These are phyloP conservation scores for Periophthalmus modestus DNA, from an alignment of 2,113 vertebrate genomes.

Conservation along the genomic window DNA sequence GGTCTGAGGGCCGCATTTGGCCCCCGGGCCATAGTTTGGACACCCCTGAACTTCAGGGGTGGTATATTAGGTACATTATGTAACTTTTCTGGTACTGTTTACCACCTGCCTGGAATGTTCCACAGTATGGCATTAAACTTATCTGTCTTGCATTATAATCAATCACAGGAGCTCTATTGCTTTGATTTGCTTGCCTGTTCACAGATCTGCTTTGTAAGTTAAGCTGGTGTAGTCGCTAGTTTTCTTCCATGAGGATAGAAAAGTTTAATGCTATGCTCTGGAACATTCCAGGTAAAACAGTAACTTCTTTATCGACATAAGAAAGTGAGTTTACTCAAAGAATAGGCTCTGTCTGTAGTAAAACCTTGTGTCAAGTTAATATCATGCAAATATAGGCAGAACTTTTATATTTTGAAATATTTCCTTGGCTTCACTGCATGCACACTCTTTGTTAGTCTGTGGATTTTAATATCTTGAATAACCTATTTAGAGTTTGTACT, in stretches of 20 bases:
- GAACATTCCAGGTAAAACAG: neutral
- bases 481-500: constrained; percentile 14
- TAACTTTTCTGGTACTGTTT: no score
- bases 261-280: neutral
- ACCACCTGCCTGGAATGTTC: no score
- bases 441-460: neutral
- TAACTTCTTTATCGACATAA: no score
- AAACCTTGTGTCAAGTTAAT: neutral
- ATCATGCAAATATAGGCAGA: neutral
- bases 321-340: no score
- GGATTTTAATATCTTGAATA: neutral
- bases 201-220: neutral
- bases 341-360: no score
- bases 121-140: no score
- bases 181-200: neutral
- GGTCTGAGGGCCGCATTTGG: no score
- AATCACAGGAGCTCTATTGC: neutral
- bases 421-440: neutral
- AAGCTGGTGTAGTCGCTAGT: neutral
- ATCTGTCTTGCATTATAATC: neutral
- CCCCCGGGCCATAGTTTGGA: no score
- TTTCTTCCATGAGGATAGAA: neutral
- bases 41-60: no score
- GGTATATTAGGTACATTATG: no score
- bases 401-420: neutral